phyloP scores from a whole-genome alignment of 2,797 vertebrate species.

The Ara ararauna region DNA sequence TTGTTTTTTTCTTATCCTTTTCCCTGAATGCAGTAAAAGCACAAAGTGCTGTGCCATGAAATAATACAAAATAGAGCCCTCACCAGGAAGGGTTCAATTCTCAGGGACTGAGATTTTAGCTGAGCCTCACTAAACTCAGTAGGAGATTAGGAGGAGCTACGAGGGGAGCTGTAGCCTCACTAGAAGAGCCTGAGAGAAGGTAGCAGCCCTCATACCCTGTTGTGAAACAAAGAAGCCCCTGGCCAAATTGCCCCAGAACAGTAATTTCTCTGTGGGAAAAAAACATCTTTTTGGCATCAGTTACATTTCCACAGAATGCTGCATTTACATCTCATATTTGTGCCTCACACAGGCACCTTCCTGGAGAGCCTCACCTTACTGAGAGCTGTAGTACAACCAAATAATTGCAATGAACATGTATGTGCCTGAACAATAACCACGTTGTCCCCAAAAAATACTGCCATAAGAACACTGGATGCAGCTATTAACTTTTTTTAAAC shows the following conservation, averaged over 20 bases:
- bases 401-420: not conserved
- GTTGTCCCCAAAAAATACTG: not conserved
- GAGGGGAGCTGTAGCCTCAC: not conserved
- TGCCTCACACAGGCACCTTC: not conserved
- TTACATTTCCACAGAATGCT: not conserved
- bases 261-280: conserved; percentile 18
- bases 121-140: not conserved
- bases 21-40: not conserved
- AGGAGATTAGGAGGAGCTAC: not conserved
- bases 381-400: not conserved
- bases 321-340: not conserved
- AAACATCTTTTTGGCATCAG: not conserved
- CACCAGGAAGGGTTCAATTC: not conserved
- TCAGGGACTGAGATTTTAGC: not conserved
- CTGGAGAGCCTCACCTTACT: not conserved
- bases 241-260: not conserved
- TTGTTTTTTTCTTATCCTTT: not conserved
- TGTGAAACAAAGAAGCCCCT: not conserved
- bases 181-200: not conserved
- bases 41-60: not conserved
- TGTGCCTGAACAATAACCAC: not conserved
- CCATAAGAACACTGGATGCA: not conserved
- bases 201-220: not conserved
- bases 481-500: not conserved
- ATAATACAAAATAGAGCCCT: not conserved